Evolutionary conservation across 2,888 invertebrate species (phyloP).

Genomic region (Panopea generosa): DNA sequence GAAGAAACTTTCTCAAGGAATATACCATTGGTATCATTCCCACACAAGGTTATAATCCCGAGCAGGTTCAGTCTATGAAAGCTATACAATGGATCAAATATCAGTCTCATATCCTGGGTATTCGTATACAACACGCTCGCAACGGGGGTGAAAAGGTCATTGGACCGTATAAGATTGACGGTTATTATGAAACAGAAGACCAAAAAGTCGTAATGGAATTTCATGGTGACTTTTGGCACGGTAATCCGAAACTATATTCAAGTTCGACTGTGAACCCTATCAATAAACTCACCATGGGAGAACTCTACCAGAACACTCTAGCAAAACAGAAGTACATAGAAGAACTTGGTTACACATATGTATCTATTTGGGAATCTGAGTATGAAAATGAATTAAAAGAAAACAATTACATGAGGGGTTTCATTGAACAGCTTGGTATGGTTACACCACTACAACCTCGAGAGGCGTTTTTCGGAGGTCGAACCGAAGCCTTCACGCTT

Average conservation of each 20-base stretch:
- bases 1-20: background rate
- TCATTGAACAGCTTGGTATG: constrained; percentile 23
- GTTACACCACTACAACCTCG: constrained; percentile 55
- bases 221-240: constrained; percentile 6
- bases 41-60: constrained; percentile 31
- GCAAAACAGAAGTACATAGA: constrained; percentile 3
- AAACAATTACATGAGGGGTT: constrained; percentile 28
- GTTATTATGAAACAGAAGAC: constrained; percentile 4
- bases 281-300: constrained; percentile 6
- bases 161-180: constrained; percentile 5
- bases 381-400: constrained; percentile 39
- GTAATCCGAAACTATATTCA: constrained; percentile 15
- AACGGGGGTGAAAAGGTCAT: constrained; percentile 22
- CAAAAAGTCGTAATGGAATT: constrained; percentile 8
- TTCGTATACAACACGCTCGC: constrained; percentile 23
- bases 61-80: constrained; percentile 42
- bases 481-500: constrained; percentile 62
- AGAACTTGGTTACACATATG: constrained; percentile 1
- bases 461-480: constrained; percentile 71
- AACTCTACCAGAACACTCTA: background rate
- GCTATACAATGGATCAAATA: constrained; percentile 45
- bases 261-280: constrained; percentile 14
- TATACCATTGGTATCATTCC: constrained; percentile 7
- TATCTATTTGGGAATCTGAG: constrained; percentile 62
- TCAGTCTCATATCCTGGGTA: constrained; percentile 9